A percentile compares a stretch with the other conserved stretches of the same genome.
Evolutionary conservation across 2,113 vertebrate species (phyloP).

Genomic region (Anarhynchus alexandrinus): DNA sequence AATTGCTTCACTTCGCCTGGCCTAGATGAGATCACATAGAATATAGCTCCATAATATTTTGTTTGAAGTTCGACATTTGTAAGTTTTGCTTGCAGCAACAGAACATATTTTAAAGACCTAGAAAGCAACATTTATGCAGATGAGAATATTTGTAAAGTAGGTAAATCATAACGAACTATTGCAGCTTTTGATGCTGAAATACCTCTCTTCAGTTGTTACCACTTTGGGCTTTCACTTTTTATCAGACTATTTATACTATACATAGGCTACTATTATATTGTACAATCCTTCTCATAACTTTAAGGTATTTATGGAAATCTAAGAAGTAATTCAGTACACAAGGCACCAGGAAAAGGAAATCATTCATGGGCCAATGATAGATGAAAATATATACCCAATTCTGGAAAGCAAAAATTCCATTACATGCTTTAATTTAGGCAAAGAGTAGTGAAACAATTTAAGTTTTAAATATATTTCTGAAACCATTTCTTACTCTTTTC

Average conservation of each 20-base stretch:
- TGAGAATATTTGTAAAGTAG: background rate
- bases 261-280: background rate
- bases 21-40: background rate
- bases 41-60: background rate
- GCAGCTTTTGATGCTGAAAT: background rate
- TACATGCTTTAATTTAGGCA: background rate
- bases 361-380: background rate
- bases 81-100: background rate
- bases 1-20: background rate
- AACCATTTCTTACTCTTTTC: background rate
- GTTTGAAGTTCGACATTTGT: background rate
- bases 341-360: background rate
- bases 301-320: background rate
- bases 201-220: background rate
- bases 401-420: background rate
- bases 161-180: background rate
- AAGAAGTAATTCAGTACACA: conserved; percentile 3
- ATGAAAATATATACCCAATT: background rate
- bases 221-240: background rate
- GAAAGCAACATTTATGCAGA: background rate
- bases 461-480: background rate
- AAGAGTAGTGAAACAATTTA: background rate
- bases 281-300: background rate
- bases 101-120: background rate
- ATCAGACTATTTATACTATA: background rate